These are phyloP conservation scores for Eufriesea mexicana DNA, from an alignment of 1,140 invertebrate species.

Conservation along the genomic window DNA sequence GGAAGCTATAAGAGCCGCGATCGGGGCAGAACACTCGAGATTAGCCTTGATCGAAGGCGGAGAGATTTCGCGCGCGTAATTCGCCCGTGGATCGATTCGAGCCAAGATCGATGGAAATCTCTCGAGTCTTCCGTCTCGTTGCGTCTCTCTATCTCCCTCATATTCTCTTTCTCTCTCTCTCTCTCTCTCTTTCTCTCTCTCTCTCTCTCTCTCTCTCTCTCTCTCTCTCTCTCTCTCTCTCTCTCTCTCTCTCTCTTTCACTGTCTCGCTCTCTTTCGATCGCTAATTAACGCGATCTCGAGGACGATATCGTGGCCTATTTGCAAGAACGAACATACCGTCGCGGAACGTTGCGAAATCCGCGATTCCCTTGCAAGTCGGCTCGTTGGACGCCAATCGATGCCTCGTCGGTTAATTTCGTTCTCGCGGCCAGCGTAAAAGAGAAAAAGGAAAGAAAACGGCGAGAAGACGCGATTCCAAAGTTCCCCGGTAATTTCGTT, in stretches of 20 bases:
- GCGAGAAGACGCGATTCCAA: too few relatives aligned
- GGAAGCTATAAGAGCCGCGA: conserved; percentile 21
- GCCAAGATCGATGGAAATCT: not conserved
- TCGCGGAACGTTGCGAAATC: not conserved
- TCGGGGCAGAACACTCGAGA: conserved; percentile 12
- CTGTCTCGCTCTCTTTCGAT: conserved; percentile 20
- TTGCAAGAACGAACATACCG: conserved; percentile 29
- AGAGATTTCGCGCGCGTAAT: conserved; percentile 4
- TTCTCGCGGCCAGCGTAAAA: not conserved
- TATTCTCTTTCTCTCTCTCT: not conserved
- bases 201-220: not conserved
- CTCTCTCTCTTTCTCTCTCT: too few relatives aligned
- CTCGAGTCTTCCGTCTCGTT: not conserved
- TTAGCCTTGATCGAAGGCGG: conserved; percentile 21
- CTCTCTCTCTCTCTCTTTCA: too few relatives aligned
- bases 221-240: not conserved
- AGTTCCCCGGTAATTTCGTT: not conserved
- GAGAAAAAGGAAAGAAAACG: too few relatives aligned
- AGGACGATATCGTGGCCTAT: conserved; percentile 28
- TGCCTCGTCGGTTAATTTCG: not conserved
- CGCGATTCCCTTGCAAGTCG: not conserved
- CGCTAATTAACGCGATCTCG: conserved; percentile 19
- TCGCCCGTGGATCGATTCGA: not conserved
- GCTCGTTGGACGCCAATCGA: not conserved
- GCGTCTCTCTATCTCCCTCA: not conserved